Evolutionary conservation across 2,797 vertebrate genomes (phyloP), one percentile per base, ranked within the genome.

Genomic region (Simalia tracyae): DNA sequence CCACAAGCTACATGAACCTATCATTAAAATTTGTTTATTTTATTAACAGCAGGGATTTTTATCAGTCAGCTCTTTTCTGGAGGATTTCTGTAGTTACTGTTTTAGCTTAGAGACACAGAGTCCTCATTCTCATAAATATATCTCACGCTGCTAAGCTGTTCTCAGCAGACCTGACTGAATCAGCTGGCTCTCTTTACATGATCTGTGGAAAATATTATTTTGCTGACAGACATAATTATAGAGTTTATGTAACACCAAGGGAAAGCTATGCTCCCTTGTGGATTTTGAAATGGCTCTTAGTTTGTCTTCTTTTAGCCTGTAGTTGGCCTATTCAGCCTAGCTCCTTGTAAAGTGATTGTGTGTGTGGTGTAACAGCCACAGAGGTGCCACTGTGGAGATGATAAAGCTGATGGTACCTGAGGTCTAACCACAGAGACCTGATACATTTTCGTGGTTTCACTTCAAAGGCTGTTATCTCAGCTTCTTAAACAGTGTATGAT

Each of bases 231-330:
- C 68, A 15, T 87, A 86, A 88, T 92, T 84, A 94, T 91, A 50
- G 93, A 92, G 90, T 84, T 94, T 61, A 86, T 94, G 66, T 94
- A 93, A 85, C 57, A 60, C 50, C 12, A 87, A 93, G 93, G 85
- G 89, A 54, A 60, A 94, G 87, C 94, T 93, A 93, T 94, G 93
- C 92, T 96, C 97, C 95, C 95, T 86, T 94, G 95, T 81, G 94
- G 96, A 95, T 95, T 96, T 92, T 91, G 92, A 95, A 93, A 94
- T 95, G 96, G 94, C 93, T 76, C 19, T 54, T 54, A 95, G 95
- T 95, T 96, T 97, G 94, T 96, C 96, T 96, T 92, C 46, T 72
- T 94, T 88, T 95, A 93, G 91, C n/a, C 92, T 94, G 96, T 95
- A 95, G 96, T 96, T 97, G 96, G 91, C 94, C 94, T 94, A 9